These are phyloP conservation scores for Polyommatus icarus DNA, from an alignment of 2,888 invertebrate genomes.

Conservation along the genomic window DNA sequence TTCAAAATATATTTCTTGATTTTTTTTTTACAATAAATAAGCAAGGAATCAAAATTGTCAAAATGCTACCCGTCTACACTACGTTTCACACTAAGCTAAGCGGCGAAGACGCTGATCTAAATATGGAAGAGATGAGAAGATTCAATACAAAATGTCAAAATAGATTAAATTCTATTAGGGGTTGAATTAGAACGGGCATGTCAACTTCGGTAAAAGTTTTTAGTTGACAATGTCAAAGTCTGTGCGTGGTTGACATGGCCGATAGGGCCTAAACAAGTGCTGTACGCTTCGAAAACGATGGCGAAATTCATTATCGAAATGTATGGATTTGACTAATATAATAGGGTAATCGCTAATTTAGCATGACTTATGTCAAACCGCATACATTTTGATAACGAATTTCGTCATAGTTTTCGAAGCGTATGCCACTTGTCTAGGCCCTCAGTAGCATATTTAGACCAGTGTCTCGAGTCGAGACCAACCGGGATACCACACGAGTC, in stretches of 20 bases:
- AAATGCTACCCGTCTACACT: slow-evolving; percentile 21
- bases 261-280: not conserved
- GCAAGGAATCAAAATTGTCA: slow-evolving; percentile 29
- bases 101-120: slow-evolving; percentile 14
- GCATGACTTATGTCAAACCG: too few species aligned
- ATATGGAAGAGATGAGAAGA: not conserved
- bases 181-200: not conserved
- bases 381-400: too few species aligned
- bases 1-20: slow-evolving; percentile 62
- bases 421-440: too few species aligned
- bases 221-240: not conserved
- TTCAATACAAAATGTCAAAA: slow-evolving; percentile 8
- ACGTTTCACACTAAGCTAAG: slow-evolving; percentile 12
- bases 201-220: not conserved
- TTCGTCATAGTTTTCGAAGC: too few species aligned
- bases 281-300: too few species aligned
- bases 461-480: slow-evolving; percentile 12
- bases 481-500: slow-evolving; percentile 18
- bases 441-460: not conserved
- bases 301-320: too few species aligned
- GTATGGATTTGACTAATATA: too few species aligned
- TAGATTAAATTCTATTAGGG: not conserved
- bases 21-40: slow-evolving; percentile 41
- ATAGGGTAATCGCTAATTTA: too few species aligned
- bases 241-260: not conserved